Conservation (phyloP, 1,140 invertebrate species). For the Bombus superbus region DNA sequence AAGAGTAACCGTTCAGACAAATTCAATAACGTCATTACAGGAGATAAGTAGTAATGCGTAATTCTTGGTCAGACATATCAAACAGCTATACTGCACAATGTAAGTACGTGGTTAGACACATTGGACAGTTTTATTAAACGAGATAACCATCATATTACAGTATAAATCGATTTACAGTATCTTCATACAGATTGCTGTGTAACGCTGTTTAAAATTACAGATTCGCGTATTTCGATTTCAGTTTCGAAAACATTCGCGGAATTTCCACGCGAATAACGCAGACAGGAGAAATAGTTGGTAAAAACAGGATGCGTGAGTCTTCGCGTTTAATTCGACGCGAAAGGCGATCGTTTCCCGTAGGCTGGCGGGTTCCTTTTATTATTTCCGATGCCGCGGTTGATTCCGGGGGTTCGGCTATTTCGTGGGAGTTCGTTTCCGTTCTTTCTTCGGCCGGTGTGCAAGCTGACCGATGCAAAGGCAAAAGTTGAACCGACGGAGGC, state of each 20-base stretch:
- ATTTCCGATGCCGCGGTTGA: slow-evolving; percentile 43
- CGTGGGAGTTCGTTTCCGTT: slow-evolving; percentile 65
- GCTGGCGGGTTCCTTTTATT: slow-evolving; percentile 35
- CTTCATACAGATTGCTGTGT: background rate
- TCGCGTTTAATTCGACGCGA: slow-evolving; percentile 38
- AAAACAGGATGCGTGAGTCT: slow-evolving; percentile 23
- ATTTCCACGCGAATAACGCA: background rate
- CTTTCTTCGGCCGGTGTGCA: slow-evolving; percentile 62
- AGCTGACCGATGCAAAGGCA: slow-evolving; percentile 69
- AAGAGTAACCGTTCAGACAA: background rate
- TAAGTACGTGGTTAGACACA: background rate
- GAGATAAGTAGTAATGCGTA: background rate
- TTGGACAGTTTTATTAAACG: background rate
- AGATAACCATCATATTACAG: background rate
- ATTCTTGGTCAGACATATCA: background rate
- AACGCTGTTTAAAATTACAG: background rate
- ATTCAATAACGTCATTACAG: no score
- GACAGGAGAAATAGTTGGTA: slow-evolving; percentile 6
- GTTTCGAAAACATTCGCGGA: background rate
- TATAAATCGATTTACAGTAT: no score
- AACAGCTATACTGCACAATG: background rate
- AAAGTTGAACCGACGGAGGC: slow-evolving; percentile 67
- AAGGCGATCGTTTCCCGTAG: slow-evolving; percentile 32
- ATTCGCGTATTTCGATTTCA: background rate
- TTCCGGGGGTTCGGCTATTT: slow-evolving; percentile 50